Evolutionary conservation across 2,797 vertebrate species (phyloP), one percentile per base, ranked within the genome.

Genomic region (Allobates femoralis): DNA sequence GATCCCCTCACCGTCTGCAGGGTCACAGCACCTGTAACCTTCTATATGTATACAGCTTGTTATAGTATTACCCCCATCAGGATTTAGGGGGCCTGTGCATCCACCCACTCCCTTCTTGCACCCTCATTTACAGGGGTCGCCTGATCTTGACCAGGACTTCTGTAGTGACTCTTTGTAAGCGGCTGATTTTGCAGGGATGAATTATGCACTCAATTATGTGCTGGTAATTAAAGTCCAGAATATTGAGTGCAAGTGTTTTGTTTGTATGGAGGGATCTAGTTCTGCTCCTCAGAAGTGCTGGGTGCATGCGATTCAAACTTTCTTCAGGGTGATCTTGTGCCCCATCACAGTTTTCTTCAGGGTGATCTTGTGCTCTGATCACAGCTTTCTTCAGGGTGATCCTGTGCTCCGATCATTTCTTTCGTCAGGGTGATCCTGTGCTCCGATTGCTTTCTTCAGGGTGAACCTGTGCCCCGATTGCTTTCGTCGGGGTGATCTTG

Each of bases 131-230:
- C 15, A 18, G 37, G 34, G 37, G 41, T 41, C 46, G 7, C 30
- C n/a, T 73, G 81, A 75, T 60, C 67, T 37, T 80, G 51, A 60
- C 67, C 66, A 26, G 30, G 62, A 1, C 80, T 71, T 81, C 69
- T 55, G 23, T 71, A 55, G 51, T 87, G 62, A 83, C 23, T 71
- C 37, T 78, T 23, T 74, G 30, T 21, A 19, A 28, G 14, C 58
- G 56, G 73, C 74, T 75, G 32, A 86, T 87, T 87, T 78, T 83
- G n/a, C 64, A 46, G 28, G 60, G 74, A 60, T 83, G 85, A 87
- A 58, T 87, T 87, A 87, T 87, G 77, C 66, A 23, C 82, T 79
- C 85, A 87, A 87, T 87, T 83, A 87, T 77, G 77, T 50, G 32
- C 80, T 83, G 67, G 60, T 87, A 87, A 86, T 87, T 83, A 87